These are phyloP conservation scores for Micrastur ruficollis DNA, from an alignment of 2,797 vertebrate genomes.

Conservation along the genomic window DNA sequence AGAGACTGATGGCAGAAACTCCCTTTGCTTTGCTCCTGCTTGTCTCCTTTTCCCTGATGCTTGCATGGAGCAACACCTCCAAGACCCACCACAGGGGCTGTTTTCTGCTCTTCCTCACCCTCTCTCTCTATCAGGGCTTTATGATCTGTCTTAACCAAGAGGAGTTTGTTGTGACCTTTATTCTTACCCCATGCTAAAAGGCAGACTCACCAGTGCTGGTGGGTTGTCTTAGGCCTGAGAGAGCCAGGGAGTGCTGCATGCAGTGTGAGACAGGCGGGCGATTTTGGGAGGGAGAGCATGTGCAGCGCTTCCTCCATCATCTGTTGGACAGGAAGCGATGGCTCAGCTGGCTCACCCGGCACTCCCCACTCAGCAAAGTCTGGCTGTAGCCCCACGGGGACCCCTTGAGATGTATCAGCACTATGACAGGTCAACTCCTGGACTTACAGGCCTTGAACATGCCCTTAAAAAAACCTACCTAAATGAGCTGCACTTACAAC, in stretches of 20 bases:
- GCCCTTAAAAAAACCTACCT: background rate
- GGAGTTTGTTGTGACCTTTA: background rate
- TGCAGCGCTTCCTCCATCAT: background rate
- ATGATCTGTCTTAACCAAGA: background rate
- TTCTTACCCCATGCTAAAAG: background rate
- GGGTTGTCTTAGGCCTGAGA: too few relatives aligned
- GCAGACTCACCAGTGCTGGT: rapidly evolving
- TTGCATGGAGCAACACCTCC: background rate
- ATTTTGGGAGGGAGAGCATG: background rate
- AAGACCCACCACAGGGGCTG: background rate
- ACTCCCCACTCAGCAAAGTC: background rate
- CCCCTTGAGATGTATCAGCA: background rate
- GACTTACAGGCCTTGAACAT: rapidly evolving
- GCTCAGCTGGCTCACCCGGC: background rate
- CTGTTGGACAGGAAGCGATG: rapidly evolving
- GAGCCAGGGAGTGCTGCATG: too few relatives aligned
- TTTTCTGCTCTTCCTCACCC: background rate
- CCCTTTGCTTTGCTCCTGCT: background rate
- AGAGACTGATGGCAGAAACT: background rate
- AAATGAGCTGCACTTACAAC: rapidly evolving
- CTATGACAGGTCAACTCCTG: background rate
- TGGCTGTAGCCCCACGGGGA: background rate
- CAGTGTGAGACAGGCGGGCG: background rate
- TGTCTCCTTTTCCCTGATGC: background rate
- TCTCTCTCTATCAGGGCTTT: too few relatives aligned